These are phyloP conservation scores for Alethe castanea DNA, from an alignment of 2,113 vertebrate genomes.

Conservation along the genomic window DNA sequence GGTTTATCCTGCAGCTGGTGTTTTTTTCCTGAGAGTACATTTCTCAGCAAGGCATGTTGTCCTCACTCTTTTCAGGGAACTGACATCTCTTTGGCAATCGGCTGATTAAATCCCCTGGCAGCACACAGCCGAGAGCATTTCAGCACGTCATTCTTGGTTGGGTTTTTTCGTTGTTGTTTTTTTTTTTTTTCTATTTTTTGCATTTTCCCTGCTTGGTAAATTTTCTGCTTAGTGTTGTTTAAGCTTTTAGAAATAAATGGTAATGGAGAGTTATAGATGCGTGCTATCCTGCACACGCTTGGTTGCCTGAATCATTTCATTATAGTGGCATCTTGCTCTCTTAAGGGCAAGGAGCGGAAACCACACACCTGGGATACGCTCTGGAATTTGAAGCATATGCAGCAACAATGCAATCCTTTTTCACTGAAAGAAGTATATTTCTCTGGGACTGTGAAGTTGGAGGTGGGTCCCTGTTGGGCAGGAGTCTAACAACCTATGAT, in stretches of 20 bases:
- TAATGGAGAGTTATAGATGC: neutral
- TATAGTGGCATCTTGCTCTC: neutral
- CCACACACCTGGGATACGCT: neutral
- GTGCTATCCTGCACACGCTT: neutral
- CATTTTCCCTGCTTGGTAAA: neutral
- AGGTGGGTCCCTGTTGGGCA: neutral
- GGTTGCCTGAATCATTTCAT: neutral
- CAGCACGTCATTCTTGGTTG: neutral
- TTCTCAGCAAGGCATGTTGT: conserved; percentile 27
- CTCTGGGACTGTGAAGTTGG: neutral
- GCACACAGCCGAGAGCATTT: conserved; percentile 20
- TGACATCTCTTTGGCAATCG: conserved; percentile 54
- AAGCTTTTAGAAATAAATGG: neutral
- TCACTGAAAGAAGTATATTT: neutral
- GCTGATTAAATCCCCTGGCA: conserved; percentile 55
- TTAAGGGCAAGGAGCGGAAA: neutral
- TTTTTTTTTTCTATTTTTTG: neutral
- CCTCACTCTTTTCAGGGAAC: conserved; percentile 44
- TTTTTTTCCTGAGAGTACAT: conserved; percentile 31
- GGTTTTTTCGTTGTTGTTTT: neutral
- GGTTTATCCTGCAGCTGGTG: conserved; percentile 13
- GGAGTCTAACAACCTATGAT: neutral
- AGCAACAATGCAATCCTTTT: neutral
- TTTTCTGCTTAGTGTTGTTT: neutral
- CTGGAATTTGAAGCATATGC: neutral